phyloP scores from a whole-genome alignment of 2,113 vertebrate genomes.

The Corythornis vintsioides region DNA sequence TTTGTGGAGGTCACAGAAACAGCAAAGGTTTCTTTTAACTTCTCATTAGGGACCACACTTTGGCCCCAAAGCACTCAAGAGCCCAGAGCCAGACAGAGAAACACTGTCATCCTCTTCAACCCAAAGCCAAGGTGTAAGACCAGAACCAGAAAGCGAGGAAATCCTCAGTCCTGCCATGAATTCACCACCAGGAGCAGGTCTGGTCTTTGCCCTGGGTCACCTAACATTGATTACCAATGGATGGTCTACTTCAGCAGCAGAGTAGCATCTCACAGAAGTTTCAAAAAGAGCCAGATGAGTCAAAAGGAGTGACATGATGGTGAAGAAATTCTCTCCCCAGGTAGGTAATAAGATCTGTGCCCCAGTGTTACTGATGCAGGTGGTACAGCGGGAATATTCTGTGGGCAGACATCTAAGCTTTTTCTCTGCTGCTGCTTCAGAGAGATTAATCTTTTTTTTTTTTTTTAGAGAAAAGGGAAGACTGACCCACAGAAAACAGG shows the following conservation, averaged over 20 bases:
- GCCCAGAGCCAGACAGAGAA: neutral
- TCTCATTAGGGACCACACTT: neutral
- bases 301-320: rapidly evolving
- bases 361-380: neutral
- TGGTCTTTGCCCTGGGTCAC: neutral
- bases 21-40: constrained; percentile 42
- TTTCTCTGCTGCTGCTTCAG: neutral
- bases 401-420: neutral
- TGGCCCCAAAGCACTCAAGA: neutral
- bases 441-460: neutral
- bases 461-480: neutral
- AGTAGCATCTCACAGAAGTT: neutral
- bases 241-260: neutral
- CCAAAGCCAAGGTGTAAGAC: neutral
- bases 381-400: neutral
- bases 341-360: neutral
- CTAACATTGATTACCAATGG: neutral
- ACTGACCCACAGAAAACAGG: neutral
- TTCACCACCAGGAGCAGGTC: neutral
- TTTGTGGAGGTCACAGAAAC: constrained; percentile 32
- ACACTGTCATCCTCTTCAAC: neutral
- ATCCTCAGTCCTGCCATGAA: neutral
- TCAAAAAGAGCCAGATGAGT: neutral
- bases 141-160: neutral
- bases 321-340: neutral